Percentiles rank a stretch among this genome's conserved stretches.
Evolutionary conservation across 2,797 vertebrate species (phyloP).

Genomic region (Momotus momota): DNA sequence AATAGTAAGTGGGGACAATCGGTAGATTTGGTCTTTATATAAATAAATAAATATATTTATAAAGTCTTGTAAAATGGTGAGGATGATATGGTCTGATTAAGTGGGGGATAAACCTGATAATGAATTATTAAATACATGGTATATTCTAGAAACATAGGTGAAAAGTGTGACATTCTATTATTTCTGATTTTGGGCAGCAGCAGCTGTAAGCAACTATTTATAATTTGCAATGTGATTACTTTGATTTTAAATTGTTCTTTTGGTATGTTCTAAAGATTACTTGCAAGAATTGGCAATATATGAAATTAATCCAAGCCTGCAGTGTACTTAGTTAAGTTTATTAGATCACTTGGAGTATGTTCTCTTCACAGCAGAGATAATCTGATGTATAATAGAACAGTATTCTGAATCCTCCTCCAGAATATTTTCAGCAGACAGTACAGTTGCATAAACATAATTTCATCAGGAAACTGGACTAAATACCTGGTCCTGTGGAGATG

Average conservation of each 20-base stretch:
- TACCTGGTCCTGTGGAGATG: background rate
- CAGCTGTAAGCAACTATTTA: background rate
- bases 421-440: background rate
- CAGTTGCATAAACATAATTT: background rate
- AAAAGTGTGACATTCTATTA: background rate
- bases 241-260: background rate
- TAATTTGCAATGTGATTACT: background rate
- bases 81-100: background rate
- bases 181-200: background rate
- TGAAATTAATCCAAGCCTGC: background rate
- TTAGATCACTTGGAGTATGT: background rate
- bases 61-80: background rate
- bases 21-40: background rate
- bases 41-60: background rate
- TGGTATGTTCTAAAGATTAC: background rate
- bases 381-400: background rate
- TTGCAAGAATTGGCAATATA: background rate
- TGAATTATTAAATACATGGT: background rate
- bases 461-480: background rate
- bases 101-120: background rate
- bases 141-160: background rate
- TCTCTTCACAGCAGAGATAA: background rate
- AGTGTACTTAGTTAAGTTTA: background rate
- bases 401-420: background rate
- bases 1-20: background rate